Evolutionary conservation across 1,140 invertebrate species (phyloP), one percentile per base, ranked within the genome.

Genomic region (Zaprionus africanus): DNA sequence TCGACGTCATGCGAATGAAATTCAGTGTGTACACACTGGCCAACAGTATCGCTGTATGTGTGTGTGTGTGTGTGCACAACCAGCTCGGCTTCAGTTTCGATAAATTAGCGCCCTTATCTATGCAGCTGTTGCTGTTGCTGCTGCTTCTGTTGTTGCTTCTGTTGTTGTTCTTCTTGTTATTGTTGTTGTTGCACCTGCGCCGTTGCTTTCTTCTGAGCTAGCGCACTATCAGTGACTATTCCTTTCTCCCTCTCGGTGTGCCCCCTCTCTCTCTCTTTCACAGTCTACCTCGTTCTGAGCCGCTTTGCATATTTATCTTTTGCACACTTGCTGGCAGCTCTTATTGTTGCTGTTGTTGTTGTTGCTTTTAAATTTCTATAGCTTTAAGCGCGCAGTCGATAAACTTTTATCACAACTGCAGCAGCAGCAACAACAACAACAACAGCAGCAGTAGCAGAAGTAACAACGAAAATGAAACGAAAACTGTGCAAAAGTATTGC

Each of bases 321-420:
- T 70, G 82, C 78, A 78, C 81, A 83, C 74, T 84, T 84, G 78
- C 69, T 65, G 53, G 60, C 60, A 66, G 63, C 41, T 57, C 70
- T 70, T 66, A 43, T 78, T 67, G 36, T 67, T 66, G 36, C 26
- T 59, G 56, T 62, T 41, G 15, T 41, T 67, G 43, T 38, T 58
- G 66, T 67, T 65, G 74, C 73, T 57, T 66, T 61, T 76, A 53
- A 72, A 71, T 75, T 76, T 71, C 62, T 72, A 57, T 77, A 67
- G 75, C 62, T 65, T 76, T 26, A 76, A 76, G 67, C 73, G 84
- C 80, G 57, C 78, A 84, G 82, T 80, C 81, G 84, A 87, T 87
- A 87, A 87, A 87, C 67, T 87, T 88, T 87, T 87, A 87, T 87
- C 84, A 84, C 84, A 84, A 84, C 63, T 84, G 83, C 83, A 87